These are phyloP conservation scores for Cassiopea xamachana DNA, from an alignment of 30 jellyfish, hydroid and myxozoan genomes.

Conservation along the genomic window DNA sequence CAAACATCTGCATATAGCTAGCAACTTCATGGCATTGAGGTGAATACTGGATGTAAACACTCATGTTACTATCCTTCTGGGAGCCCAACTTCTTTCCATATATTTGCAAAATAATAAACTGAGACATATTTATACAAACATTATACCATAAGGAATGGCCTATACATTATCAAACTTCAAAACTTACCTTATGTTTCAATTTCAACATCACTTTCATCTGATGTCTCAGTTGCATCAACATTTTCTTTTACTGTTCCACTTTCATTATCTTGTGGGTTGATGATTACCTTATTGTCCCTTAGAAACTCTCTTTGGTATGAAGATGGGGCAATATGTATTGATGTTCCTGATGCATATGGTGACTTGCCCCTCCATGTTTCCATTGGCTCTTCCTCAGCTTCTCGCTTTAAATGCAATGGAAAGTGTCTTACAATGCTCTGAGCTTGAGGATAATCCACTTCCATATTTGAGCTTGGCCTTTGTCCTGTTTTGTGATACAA, in stretches of 20 bases:
- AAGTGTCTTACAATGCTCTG: constrained; percentile 73
- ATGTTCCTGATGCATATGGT: constrained; percentile 48
- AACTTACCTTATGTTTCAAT: constrained; percentile 70
- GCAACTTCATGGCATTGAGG: too few relatives aligned
- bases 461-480: constrained; percentile 64
- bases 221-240: constrained; percentile 66
- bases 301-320: constrained; percentile 34
- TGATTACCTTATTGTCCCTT: constrained; percentile 56
- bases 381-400: constrained; percentile 72
- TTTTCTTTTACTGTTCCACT: constrained; percentile 16
- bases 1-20: not conserved
- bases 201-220: constrained; percentile 86
- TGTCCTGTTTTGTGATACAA: constrained; percentile 47
- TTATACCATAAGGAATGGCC: too few relatives aligned
- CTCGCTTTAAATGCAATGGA: constrained; percentile 68
- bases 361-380: constrained; percentile 67
- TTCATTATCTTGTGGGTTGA: constrained; percentile 20
- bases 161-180: not conserved
- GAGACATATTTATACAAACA: too few relatives aligned
- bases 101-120: too few relatives aligned
- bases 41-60: too few relatives aligned
- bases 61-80: too few relatives aligned
- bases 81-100: too few relatives aligned
- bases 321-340: constrained; percentile 39
- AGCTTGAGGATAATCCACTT: constrained; percentile 64